Conservation (phyloP, 35 echinoderm and acorn worm genomes). For the Acanthaster planci region DNA sequence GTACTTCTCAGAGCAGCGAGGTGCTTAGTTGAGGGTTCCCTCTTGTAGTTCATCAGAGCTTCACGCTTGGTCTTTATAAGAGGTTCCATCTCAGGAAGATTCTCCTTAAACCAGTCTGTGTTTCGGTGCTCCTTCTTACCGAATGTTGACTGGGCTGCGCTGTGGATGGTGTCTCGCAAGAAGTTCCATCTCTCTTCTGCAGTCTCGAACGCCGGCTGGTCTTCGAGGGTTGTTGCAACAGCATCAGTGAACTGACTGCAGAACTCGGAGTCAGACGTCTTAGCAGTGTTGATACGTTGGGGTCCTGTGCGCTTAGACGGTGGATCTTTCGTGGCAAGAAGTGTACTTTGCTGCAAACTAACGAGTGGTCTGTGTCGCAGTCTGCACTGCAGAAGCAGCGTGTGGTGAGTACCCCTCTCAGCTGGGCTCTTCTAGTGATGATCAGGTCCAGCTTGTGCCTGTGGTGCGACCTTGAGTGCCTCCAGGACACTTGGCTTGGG, state of each 20-base stretch:
- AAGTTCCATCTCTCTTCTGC: too few species aligned
- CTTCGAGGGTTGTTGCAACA: not conserved
- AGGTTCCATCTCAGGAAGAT: not conserved
- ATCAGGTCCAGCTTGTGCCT: conserved; percentile 56
- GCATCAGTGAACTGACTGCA: not conserved
- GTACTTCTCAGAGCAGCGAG: conserved; percentile 49
- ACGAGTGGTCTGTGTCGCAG: conserved; percentile 65
- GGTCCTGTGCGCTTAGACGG: too few species aligned
- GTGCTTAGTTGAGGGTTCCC: not conserved
- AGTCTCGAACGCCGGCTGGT: conserved; percentile 20
- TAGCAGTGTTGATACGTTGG: conserved; percentile 10
- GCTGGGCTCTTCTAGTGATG: not conserved
- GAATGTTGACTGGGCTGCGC: not conserved
- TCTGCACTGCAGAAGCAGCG: conserved; percentile 57
- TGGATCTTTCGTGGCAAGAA: conserved; percentile 22
- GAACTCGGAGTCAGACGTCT: not conserved
- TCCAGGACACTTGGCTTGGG: conserved; percentile 53
- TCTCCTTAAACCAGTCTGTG: conserved; percentile 10
- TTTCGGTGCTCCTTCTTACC: conserved; percentile 17
- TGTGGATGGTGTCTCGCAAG: conserved; percentile 25
- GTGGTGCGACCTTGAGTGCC: conserved; percentile 22
- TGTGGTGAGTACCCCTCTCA: conserved; percentile 40
- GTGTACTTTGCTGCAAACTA: conserved; percentile 38
- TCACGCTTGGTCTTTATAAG: conserved; percentile 46
- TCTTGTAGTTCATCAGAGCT: conserved; percentile 36